phyloP scores from a whole-genome alignment of 1,140 invertebrate genomes.

The Goniozus legneri region DNA sequence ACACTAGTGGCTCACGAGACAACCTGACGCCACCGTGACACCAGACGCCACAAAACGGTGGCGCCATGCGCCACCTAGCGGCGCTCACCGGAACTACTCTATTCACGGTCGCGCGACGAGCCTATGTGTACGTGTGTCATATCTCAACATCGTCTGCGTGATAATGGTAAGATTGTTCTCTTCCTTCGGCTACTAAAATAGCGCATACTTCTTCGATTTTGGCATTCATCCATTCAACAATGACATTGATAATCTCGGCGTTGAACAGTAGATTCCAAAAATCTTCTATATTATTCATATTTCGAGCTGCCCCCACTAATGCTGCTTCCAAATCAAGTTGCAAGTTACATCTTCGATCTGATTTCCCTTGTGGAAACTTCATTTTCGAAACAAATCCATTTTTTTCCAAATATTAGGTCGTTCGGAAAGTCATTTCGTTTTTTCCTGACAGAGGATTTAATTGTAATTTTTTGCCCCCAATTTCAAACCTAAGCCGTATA shows the following conservation, averaged over 20 bases:
- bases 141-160: background rate
- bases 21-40: too few species aligned
- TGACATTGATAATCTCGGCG: background rate
- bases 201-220: background rate
- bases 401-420: too few species aligned
- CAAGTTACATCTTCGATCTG: background rate
- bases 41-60: too few species aligned
- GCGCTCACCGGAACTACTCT: too few species aligned
- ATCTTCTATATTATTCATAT: background rate
- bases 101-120: too few species aligned
- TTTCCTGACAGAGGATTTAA: too few species aligned
- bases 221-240: background rate
- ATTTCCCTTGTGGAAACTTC: background rate
- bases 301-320: background rate
- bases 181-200: background rate
- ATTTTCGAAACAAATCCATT: background rate
- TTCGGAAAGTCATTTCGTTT: too few species aligned
- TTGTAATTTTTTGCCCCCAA: too few species aligned
- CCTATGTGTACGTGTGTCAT: too few species aligned
- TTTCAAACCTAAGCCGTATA: too few species aligned
- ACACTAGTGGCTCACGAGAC: too few species aligned
- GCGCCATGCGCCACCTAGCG: too few species aligned
- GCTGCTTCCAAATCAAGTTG: background rate
- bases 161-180: background rate
- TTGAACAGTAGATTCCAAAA: conserved; percentile 2